phyloP scores from a whole-genome alignment of 2,113 vertebrate genomes.

The Phaethon lepturus region DNA sequence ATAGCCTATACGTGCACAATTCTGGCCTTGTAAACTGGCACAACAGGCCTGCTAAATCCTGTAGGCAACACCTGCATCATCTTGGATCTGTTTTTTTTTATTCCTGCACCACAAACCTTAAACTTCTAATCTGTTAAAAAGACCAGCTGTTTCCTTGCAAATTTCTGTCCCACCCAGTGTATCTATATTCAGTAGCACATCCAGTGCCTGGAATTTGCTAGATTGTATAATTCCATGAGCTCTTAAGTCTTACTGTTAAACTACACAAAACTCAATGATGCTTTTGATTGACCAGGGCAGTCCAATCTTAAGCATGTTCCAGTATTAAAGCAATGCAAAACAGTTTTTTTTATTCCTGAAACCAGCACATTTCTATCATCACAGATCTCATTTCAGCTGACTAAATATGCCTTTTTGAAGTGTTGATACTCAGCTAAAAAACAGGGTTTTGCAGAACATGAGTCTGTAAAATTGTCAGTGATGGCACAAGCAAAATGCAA shows the following conservation, averaged over 20 bases:
- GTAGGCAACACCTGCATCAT: not conserved
- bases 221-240: not conserved
- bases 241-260: not conserved
- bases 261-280: not conserved
- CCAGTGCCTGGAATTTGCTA: not conserved
- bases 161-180: not conserved
- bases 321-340: not conserved
- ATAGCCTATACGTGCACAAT: not conserved
- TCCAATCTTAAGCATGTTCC: not conserved
- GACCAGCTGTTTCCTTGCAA: not conserved
- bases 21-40: not conserved
- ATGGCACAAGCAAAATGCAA: not conserved
- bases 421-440: not conserved
- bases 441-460: not conserved
- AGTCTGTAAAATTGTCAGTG: not conserved
- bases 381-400: not conserved
- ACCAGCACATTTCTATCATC: not conserved
- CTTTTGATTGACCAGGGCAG: not conserved
- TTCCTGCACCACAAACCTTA: not conserved
- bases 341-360: not conserved
- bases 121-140: not conserved
- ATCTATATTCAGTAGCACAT: not conserved
- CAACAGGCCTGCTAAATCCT: not conserved
- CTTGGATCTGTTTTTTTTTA: not conserved
- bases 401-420: not conserved